phyloP scores from a whole-genome alignment of 2,113 vertebrate species.

The Copsychus sechellarum region DNA sequence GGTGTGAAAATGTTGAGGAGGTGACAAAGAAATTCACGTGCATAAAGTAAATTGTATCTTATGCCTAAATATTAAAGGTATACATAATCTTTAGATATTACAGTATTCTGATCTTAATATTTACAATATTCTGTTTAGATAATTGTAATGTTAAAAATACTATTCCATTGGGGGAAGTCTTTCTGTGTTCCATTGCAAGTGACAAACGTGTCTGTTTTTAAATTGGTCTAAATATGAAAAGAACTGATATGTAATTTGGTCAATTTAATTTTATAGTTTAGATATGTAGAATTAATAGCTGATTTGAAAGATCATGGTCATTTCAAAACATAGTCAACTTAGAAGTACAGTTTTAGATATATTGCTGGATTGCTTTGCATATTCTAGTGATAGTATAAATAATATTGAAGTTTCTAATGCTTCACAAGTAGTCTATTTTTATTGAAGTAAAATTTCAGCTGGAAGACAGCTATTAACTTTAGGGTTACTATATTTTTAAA shows the following conservation, averaged over 20 bases:
- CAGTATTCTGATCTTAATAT: neutral
- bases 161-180: neutral
- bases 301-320: neutral
- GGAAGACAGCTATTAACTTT: neutral
- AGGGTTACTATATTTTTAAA: neutral
- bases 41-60: constrained; percentile 23
- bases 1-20: constrained; percentile 31
- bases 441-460: neutral
- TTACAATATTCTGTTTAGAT: neutral
- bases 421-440: neutral
- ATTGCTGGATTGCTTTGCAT: neutral
- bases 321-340: neutral
- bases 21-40: constrained; percentile 5
- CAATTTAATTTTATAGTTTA: neutral
- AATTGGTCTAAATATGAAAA: neutral
- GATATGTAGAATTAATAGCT: neutral
- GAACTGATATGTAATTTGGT: neutral
- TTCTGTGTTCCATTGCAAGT: neutral
- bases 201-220: neutral
- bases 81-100: neutral
- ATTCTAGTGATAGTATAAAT: neutral
- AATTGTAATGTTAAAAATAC: neutral
- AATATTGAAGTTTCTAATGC: neutral
- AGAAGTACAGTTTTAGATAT: neutral
- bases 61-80: neutral